phyloP scores from a whole-genome alignment of 2,888 invertebrate species.

The Cetonia aurata region DNA sequence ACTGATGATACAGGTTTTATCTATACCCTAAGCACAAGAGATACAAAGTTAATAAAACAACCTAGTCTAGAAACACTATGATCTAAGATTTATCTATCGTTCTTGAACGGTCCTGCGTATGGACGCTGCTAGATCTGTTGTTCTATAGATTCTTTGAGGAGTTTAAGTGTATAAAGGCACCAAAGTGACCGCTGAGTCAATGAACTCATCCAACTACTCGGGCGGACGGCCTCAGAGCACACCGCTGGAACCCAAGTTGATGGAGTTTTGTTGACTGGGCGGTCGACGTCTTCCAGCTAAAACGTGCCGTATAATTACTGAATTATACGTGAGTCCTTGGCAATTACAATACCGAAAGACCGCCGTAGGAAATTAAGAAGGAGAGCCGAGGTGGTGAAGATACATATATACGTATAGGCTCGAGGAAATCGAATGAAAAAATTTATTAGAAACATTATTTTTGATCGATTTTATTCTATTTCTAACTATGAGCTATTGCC shows the following conservation, averaged over 20 bases:
- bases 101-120: not conserved
- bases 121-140: not conserved
- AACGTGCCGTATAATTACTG: conserved; percentile 40
- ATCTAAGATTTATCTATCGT: too few species aligned
- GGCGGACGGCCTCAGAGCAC: conserved; percentile 26
- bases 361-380: conserved; percentile 13
- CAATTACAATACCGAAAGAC: conserved; percentile 23
- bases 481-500: too few species aligned
- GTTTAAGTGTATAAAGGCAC: conserved; percentile 13
- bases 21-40: too few species aligned
- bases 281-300: conserved; percentile 19
- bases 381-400: not conserved
- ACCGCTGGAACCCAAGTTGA: conserved; percentile 16
- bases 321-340: conserved; percentile 42
- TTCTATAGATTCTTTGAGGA: conserved; percentile 11
- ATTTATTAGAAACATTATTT: too few species aligned
- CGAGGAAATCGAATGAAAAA: too few species aligned
- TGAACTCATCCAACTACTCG: conserved; percentile 28
- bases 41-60: too few species aligned
- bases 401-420: too few species aligned
- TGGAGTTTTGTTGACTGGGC: conserved; percentile 15
- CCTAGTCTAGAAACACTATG: too few species aligned
- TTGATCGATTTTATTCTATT: too few species aligned
- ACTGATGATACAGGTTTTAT: too few species aligned
- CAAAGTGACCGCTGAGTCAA: conserved; percentile 36